Conservation (phyloP, 2,797 vertebrate species). For the Luscinia megarhynchos region DNA sequence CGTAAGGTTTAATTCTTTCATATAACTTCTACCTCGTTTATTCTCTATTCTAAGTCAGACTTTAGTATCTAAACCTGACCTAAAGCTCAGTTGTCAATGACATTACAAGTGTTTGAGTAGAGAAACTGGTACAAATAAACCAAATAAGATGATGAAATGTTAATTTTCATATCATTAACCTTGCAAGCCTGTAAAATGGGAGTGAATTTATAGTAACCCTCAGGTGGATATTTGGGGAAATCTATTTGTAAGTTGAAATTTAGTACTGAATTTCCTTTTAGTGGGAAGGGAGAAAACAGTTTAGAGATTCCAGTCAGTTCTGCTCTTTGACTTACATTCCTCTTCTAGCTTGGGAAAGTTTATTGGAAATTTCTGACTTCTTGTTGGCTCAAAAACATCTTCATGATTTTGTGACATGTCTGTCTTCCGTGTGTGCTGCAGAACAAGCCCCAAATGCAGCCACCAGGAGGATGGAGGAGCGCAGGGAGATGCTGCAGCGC, state of each 20-base stretch:
- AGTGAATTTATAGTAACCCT: background rate
- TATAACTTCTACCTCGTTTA: background rate
- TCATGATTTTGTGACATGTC: rapidly evolving
- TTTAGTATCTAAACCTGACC: background rate
- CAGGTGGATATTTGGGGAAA: background rate
- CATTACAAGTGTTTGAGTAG: background rate
- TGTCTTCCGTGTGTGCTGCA: background rate
- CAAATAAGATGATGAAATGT: background rate
- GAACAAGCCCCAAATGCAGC: background rate
- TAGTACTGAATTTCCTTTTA: background rate
- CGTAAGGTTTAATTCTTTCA: background rate
- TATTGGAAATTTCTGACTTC: background rate
- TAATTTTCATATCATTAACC: background rate
- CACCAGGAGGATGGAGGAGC: conserved; percentile 57
- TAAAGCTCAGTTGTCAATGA: background rate
- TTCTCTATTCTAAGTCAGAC: background rate
- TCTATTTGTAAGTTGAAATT: background rate
- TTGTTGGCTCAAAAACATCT: background rate
- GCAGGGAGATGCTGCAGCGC: conserved; percentile 86
- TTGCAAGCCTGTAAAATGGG: background rate
- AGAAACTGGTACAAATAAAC: background rate
- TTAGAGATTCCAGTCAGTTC: background rate
- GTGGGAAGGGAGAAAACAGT: background rate
- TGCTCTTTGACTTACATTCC: rapidly evolving
- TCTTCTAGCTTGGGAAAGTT: background rate